Evolutionary conservation across 1,140 invertebrate species (phyloP).

Genomic region (Scaptomyza pallida): DNA sequence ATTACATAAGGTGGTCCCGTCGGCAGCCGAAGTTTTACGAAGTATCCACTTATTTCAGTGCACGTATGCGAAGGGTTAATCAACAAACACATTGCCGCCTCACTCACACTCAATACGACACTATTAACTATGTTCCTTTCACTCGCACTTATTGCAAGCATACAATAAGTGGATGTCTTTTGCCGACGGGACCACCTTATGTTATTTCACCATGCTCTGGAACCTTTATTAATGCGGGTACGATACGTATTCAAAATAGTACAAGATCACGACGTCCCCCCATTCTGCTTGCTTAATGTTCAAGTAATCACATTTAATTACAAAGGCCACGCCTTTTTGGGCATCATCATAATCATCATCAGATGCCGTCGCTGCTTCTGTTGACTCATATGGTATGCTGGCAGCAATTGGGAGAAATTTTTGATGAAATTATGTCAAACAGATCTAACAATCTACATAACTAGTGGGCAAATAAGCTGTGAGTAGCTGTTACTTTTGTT

Average conservation of each 20-base stretch:
- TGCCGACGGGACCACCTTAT: too few relatives aligned
- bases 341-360: conserved; percentile 31
- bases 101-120: too few relatives aligned
- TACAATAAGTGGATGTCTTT: too few relatives aligned
- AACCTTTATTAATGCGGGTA: conserved; percentile 66
- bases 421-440: conserved; percentile 62
- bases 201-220: too few relatives aligned
- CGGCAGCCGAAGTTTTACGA: too few relatives aligned
- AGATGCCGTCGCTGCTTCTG: conserved; percentile 5
- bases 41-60: too few relatives aligned
- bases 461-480: conserved; percentile 50
- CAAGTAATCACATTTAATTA: conserved; percentile 73
- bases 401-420: conserved; percentile 46
- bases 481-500: conserved; percentile 42
- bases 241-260: conserved; percentile 23
- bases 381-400: conserved; percentile 21
- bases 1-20: too few relatives aligned
- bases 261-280: conserved; percentile 1
- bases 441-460: conserved; percentile 41
- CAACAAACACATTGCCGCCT: too few relatives aligned
- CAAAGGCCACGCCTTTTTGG: conserved; percentile 44
- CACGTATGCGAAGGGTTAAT: too few relatives aligned
- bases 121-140: too few relatives aligned
- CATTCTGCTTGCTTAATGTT: conserved; percentile 31
- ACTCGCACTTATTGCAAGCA: too few relatives aligned